Percentiles rank a stretch among this genome's conserved stretches.
Evolutionary conservation across 2,113 vertebrate species (phyloP).

Genomic region (Onychorhynchus coronatus): DNA sequence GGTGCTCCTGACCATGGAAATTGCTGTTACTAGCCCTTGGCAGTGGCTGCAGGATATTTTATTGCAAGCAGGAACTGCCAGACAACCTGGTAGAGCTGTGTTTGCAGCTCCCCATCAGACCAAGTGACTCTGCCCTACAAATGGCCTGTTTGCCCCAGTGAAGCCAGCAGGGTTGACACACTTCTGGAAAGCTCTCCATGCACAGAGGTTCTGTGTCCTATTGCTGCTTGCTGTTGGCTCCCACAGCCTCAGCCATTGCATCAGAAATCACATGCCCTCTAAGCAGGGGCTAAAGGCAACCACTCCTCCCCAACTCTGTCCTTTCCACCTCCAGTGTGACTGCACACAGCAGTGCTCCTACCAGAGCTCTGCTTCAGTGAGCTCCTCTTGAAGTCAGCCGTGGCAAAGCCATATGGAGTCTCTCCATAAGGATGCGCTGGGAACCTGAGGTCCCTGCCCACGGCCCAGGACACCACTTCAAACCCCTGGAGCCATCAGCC

Average conservation of each 20-base stretch:
- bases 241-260: not conserved
- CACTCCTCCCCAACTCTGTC: not conserved
- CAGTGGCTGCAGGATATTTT: not conserved
- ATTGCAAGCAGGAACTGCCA: not conserved
- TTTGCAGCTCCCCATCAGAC: not conserved
- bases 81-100: not conserved
- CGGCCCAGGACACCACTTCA: not conserved
- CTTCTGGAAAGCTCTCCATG: not conserved
- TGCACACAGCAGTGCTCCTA: not conserved
- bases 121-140: accelerated
- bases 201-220: not conserved
- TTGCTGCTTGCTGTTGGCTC: not conserved
- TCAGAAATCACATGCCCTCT: not conserved
- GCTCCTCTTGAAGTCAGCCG: not conserved
- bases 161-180: not conserved
- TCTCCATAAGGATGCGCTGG: not conserved
- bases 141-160: not conserved
- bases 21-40: not conserved
- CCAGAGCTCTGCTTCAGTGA: not conserved
- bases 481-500: not conserved
- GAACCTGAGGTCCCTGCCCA: not conserved
- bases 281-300: not conserved
- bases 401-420: not conserved
- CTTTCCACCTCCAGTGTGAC: not conserved
- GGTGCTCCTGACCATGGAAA: not conserved